Evolutionary conservation across 2,888 invertebrate species (phyloP), one percentile per base, ranked within the genome.

Genomic region (Polydrusus pterygomalis): DNA sequence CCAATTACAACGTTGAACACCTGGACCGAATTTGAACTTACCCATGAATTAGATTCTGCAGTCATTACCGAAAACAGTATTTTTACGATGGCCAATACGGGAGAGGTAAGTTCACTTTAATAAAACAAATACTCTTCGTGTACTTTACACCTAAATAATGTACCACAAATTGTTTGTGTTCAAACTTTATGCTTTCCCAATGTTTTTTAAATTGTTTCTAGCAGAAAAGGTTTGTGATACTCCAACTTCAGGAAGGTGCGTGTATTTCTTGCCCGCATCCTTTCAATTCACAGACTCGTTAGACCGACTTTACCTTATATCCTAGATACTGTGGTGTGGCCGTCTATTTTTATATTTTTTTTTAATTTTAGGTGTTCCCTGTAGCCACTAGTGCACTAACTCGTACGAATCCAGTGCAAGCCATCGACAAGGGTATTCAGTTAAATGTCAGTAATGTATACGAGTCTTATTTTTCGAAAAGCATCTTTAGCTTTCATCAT

Each of bases 11-110:
- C 93, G 0, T 83, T 94, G 34, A 92, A 93, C 79, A 86, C 90
- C 0, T 95, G 95, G 91, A 92, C 92, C 0, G 93, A 95, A 71
- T 94, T 93, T 81, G 96, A 96, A 82, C 85, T 96, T 38, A 87
- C 91, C 5, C 95, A 95, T 83, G 96, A 97, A 86, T 88, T 94
- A 82, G 96, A 96, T 85, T 87, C 90, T 0, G 89, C 94, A 0
- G 86, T 93, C 3, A 89, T 93, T 83, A 89, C 91, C 0, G 91
- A 93, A 25, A 89, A 90, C n/a, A 93, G 93, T 77, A 86, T 92
- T 0, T 84, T 90, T 25, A 93, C 94, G 0, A 92, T 92, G 77
- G 94, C 93, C 9, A 96, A 96, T 84, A 90, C 92, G 0, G 94
- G 94, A 86, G 96, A 92, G 88, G 92, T 90, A 34, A 68, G 80